Conservation (phyloP, 2,797 vertebrate genomes). For the Streptopelia turtur region DNA sequence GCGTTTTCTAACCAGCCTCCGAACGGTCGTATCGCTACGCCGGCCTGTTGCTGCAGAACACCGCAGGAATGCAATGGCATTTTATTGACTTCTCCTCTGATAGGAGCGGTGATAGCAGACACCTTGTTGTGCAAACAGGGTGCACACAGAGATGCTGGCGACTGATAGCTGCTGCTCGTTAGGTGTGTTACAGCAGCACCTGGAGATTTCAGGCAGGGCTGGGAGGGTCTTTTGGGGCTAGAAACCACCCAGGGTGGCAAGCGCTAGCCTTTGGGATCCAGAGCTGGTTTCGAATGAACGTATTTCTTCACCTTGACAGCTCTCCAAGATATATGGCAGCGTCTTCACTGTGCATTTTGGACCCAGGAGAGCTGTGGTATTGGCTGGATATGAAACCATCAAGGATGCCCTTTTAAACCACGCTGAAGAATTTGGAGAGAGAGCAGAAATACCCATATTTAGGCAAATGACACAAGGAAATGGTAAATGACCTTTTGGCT, state of each 20-base stretch:
- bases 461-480: slow-evolving; percentile 54
- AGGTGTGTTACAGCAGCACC: background rate
- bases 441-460: slow-evolving; percentile 73
- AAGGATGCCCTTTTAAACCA: slow-evolving; percentile 77
- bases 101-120: slow-evolving; percentile 53
- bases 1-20: background rate
- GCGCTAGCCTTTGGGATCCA: background rate
- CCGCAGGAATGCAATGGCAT: slow-evolving; percentile 43
- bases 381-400: slow-evolving; percentile 74
- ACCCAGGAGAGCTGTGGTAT: slow-evolving; percentile 61
- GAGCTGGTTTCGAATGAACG: background rate
- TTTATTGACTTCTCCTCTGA: slow-evolving; percentile 8
- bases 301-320: slow-evolving; percentile 44
- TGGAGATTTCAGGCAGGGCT: slow-evolving; percentile 1
- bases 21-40: background rate
- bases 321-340: slow-evolving; percentile 71
- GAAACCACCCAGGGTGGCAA: background rate
- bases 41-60: slow-evolving; percentile 57
- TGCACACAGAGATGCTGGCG: slow-evolving; percentile 40
- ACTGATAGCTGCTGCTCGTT: slow-evolving; percentile 11
- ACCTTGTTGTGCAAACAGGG: slow-evolving; percentile 68
- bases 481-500: slow-evolving; percentile 32
- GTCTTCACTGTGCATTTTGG: slow-evolving; percentile 77
- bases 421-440: slow-evolving; percentile 74
- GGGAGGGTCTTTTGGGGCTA: background rate